Conservation (phyloP, 2,888 invertebrate genomes). For the Gasteruption jaculator region DNA sequence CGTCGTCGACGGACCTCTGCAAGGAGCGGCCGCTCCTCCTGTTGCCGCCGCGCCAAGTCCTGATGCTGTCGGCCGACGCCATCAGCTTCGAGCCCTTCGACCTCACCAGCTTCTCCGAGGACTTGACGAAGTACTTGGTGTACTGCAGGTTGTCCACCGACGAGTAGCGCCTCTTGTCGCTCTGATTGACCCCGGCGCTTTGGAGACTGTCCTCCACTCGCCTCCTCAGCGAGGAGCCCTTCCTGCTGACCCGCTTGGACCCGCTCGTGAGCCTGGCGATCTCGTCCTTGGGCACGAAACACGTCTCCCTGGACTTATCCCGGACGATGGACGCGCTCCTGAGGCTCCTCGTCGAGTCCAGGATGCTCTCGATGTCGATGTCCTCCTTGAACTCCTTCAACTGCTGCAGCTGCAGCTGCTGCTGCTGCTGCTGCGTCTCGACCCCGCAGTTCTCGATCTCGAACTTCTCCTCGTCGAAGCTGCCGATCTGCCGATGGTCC, state of each 20-base stretch:
- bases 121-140: constrained; percentile 27
- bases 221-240: constrained; percentile 38
- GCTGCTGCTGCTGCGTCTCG: constrained; percentile 19
- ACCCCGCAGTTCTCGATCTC: constrained; percentile 44
- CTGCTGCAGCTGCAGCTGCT: neutral
- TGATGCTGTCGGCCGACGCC: constrained; percentile 43
- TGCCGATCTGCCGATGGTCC: constrained; percentile 1
- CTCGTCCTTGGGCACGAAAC: constrained; percentile 36
- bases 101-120: constrained; percentile 30
- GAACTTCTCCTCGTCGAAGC: constrained; percentile 30
- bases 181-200: constrained; percentile 20
- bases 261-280: constrained; percentile 28
- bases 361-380: neutral
- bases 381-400: constrained; percentile 1
- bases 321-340: constrained; percentile 15
- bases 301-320: constrained; percentile 23
- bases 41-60: constrained; percentile 28
- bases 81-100: constrained; percentile 33
- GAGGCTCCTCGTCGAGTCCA: too few species aligned
- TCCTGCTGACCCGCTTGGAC: constrained; percentile 33
- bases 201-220: constrained; percentile 13
- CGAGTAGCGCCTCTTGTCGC: constrained; percentile 40
- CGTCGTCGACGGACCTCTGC: constrained; percentile 42
- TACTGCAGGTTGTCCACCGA: constrained; percentile 46
- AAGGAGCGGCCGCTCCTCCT: constrained; percentile 35